Conservation (phyloP, 1,140 invertebrate species). For the Plodia interpunctella region DNA sequence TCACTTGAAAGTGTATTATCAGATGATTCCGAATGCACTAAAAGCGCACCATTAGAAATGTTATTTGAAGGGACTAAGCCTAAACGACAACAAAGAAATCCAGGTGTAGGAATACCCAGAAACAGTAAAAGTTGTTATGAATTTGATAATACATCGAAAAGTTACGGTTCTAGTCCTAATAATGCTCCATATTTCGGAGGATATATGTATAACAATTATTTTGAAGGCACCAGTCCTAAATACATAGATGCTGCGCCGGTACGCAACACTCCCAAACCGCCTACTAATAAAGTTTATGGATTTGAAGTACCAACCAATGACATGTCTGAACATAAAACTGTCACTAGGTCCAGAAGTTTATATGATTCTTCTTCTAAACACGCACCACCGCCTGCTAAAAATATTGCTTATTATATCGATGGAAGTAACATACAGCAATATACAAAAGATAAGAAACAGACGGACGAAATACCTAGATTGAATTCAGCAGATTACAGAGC, state of each 20-base stretch:
- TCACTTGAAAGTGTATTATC: conserved; percentile 88
- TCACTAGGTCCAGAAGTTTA: conserved; percentile 70
- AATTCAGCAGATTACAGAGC: conserved; percentile 76
- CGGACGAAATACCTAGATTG: conserved; percentile 77
- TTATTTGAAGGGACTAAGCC: conserved; percentile 77
- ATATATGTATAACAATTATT: conserved; percentile 72
- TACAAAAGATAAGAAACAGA: conserved; percentile 52
- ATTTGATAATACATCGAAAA: conserved; percentile 77
- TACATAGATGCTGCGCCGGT: conserved; percentile 27
- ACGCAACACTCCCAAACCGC: conserved; percentile 34
- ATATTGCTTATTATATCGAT: conserved; percentile 78
- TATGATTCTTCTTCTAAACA: conserved; percentile 66
- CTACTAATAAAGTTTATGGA: conserved; percentile 53
- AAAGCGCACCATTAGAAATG: conserved; percentile 85
- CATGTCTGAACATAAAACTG: conserved; percentile 61
- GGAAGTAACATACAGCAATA: conserved; percentile 67
- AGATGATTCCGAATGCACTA: conserved; percentile 86
- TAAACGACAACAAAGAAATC: conserved; percentile 45
- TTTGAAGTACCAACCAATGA: conserved; percentile 55
- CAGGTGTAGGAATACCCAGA: conserved; percentile 48
- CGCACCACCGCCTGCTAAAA: conserved; percentile 58
- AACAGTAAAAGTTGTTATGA: conserved; percentile 75
- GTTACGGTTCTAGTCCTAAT: conserved; percentile 80
- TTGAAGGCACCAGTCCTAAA: conserved; percentile 47
- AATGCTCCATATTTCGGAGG: conserved; percentile 59